Conservation (phyloP, 35 echinoderm and acorn worm genomes). For the Hemicentrotus pulcherrimus region DNA sequence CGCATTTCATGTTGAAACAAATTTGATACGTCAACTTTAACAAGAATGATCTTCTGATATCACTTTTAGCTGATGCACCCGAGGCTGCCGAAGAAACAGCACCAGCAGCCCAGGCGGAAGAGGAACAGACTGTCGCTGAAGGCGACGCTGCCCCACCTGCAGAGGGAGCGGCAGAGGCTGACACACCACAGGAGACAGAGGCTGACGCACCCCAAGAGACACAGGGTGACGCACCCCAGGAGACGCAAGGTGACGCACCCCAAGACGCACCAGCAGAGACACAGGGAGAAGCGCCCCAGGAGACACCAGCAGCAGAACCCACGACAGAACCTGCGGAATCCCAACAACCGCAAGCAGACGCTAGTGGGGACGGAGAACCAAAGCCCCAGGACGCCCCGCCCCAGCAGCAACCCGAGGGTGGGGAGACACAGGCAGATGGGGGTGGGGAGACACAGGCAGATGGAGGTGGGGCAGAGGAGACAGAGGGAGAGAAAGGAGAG, state of each 20-base stretch:
- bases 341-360: neutral
- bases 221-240: neutral
- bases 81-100: neutral
- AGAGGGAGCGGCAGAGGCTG: neutral
- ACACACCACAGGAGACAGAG: conserved; percentile 8
- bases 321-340: neutral
- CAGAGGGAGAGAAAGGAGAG: conserved; percentile 11
- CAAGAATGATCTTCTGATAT: neutral
- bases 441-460: neutral
- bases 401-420: neutral
- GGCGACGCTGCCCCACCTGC: neutral
- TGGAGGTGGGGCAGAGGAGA: neutral
- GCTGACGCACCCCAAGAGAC: neutral
- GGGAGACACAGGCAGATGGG: neutral
- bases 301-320: neutral
- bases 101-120: neutral
- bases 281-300: neutral
- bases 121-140: neutral
- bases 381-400: neutral
- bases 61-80: neutral
- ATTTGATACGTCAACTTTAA: neutral
- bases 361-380: neutral
- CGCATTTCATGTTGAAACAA: too few relatives aligned
- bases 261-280: neutral
- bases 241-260: neutral